phyloP scores from a whole-genome alignment of 2,797 vertebrate species.

The Falco cherrug region DNA sequence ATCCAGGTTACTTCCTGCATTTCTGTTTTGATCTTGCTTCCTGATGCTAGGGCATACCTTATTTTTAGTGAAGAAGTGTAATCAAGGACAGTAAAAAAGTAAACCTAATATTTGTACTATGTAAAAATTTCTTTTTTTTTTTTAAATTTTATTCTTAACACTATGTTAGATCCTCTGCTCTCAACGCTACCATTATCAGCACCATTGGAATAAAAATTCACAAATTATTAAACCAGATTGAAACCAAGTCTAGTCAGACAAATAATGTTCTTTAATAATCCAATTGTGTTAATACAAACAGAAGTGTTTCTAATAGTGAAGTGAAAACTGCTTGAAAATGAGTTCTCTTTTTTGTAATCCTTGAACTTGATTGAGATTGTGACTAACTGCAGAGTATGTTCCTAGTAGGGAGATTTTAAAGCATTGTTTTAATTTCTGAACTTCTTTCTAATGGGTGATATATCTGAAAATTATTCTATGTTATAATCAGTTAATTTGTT shows the following conservation, averaged over 20 bases:
- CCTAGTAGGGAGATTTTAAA: neutral
- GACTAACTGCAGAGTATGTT: neutral
- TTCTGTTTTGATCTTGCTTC: neutral
- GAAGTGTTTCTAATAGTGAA: neutral
- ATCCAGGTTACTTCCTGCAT: neutral
- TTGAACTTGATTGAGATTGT: neutral
- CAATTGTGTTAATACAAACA: neutral
- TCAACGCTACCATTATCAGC: neutral
- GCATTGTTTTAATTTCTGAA: neutral
- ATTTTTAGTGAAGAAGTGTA: neutral
- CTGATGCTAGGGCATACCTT: neutral
- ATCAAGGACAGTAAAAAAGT: neutral
- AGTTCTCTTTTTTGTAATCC: neutral
- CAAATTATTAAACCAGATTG: neutral
- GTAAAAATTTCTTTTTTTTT: neutral
- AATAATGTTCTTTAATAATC: neutral
- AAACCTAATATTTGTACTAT: neutral
- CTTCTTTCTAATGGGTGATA: neutral
- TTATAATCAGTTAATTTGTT: neutral
- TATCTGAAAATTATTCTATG: neutral
- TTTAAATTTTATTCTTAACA: neutral
- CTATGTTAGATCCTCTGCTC: neutral
- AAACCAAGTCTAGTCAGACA: neutral
- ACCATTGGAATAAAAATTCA: neutral
- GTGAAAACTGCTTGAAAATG: neutral